Conservation (phyloP, 2,797 vertebrate genomes). For the Todus mexicanus region DNA sequence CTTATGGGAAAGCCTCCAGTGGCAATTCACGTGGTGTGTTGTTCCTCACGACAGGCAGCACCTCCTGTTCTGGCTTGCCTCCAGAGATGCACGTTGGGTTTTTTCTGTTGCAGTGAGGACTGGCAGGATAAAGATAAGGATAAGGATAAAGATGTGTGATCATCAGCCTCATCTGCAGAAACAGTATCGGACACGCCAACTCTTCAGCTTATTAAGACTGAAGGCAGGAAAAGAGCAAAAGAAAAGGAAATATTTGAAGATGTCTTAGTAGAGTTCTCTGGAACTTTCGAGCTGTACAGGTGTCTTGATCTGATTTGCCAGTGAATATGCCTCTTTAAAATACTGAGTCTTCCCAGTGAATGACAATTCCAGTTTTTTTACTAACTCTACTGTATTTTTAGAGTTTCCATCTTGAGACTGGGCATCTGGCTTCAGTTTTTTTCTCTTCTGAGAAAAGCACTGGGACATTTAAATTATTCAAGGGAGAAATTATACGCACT, state of each 20-base stretch:
- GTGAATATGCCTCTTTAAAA: not conserved
- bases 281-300: not conserved
- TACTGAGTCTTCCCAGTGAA: not conserved
- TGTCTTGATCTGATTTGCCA: not conserved
- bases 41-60: not conserved
- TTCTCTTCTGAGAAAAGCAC: conserved; percentile 20
- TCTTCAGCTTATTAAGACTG: not conserved
- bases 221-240: not conserved
- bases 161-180: not conserved
- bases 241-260: not conserved
- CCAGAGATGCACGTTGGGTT: fast-evolving
- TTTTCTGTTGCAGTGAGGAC: fast-evolving
- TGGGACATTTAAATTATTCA: conserved; percentile 55
- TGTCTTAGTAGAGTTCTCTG: not conserved
- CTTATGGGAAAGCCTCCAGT: not conserved
- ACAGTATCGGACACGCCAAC: not conserved
- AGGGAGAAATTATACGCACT: not conserved
- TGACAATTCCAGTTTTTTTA: not conserved
- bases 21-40: not conserved
- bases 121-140: not conserved
- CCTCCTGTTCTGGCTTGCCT: not conserved
- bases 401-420: not conserved
- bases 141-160: not conserved
- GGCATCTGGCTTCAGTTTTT: conserved; percentile 19
- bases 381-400: not conserved